A percentile compares a stretch with the other conserved stretches of the same genome.
phyloP scores from a whole-genome alignment of 2,797 vertebrate genomes.

The Picus viridis region DNA sequence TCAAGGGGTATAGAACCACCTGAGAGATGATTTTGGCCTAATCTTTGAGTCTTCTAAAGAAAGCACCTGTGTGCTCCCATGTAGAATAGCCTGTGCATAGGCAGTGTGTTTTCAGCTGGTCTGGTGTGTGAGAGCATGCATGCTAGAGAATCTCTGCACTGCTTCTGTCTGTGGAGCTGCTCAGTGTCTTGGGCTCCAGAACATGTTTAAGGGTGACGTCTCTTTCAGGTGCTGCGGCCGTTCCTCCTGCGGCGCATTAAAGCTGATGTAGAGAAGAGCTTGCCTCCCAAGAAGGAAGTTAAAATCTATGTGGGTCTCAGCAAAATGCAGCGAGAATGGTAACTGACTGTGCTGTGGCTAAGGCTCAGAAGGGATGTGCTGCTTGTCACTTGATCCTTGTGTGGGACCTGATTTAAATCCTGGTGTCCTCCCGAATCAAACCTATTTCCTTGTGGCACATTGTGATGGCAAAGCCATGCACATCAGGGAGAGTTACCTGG shows the following conservation, averaged over 20 bases:
- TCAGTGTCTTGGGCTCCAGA: not conserved
- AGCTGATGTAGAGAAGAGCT: slow-evolving; percentile 97
- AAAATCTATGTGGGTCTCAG: slow-evolving; percentile 99
- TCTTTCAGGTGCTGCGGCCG: slow-evolving; percentile 89
- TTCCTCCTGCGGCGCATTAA: slow-evolving; percentile 98
- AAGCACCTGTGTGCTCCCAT: not conserved
- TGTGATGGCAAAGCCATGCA: not conserved
- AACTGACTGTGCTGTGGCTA: not conserved
- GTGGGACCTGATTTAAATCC: not conserved
- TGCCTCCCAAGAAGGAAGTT: slow-evolving; percentile 97
- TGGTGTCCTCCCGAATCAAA: accelerated
- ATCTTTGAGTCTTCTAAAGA: not conserved
- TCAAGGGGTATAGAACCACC: not conserved
- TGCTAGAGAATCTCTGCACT: not conserved
- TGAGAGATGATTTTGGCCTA: not conserved
- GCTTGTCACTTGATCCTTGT: not conserved
- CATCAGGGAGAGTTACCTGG: not conserved
- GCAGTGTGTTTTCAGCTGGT: not conserved
- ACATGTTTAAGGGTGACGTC: accelerated
- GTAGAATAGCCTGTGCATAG: not conserved
- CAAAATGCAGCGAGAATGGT: slow-evolving; percentile 99
- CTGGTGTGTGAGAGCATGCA: not conserved
- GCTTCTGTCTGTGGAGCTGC: not conserved
- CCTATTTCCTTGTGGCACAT: not conserved
- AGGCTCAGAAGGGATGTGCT: not conserved